A percentile compares a stretch with the other conserved stretches of the same genome.
Evolutionary conservation across 2,797 vertebrate species (phyloP).

Genomic region (Remorina albescens): DNA sequence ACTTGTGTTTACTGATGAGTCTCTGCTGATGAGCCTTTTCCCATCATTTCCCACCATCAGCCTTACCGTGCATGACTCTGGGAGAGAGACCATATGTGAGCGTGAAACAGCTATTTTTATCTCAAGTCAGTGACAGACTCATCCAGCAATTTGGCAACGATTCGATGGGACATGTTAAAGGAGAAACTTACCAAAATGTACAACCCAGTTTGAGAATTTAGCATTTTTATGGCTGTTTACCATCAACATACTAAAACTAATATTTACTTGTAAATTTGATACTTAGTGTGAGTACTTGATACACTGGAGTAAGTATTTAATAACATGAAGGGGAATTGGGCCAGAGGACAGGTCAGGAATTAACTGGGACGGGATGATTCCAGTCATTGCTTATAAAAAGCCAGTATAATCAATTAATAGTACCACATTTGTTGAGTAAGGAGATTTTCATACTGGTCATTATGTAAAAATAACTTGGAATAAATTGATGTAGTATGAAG

Average conservation of each 20-base stretch:
- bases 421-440: conserved; percentile 30
- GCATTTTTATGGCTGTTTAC: background rate
- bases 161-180: background rate
- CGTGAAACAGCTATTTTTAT: conserved; percentile 63
- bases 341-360: conserved; percentile 60
- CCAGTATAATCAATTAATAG: conserved; percentile 50
- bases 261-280: background rate
- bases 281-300: conserved; percentile 10
- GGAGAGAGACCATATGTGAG: conserved; percentile 54
- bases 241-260: background rate
- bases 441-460: conserved; percentile 35
- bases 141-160: conserved; percentile 8
- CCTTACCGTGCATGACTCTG: conserved; percentile 35
- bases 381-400: conserved; percentile 62
- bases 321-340: conserved; percentile 40
- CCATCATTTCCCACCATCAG: conserved; percentile 44
- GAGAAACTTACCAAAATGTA: background rate
- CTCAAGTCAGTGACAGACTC: conserved; percentile 17
- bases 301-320: conserved; percentile 59
- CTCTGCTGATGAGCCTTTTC: conserved; percentile 66
- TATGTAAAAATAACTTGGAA: conserved; percentile 23
- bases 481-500: conserved; percentile 9
- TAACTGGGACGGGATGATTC: conserved; percentile 68
- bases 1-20: conserved; percentile 66
- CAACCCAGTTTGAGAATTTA: conserved; percentile 1